A percentile compares a stretch with the other conserved stretches of the same genome.
These are phyloP conservation scores for Anthoscopus minutus DNA, from an alignment of 2,113 vertebrate genomes.

Conservation along the genomic window DNA sequence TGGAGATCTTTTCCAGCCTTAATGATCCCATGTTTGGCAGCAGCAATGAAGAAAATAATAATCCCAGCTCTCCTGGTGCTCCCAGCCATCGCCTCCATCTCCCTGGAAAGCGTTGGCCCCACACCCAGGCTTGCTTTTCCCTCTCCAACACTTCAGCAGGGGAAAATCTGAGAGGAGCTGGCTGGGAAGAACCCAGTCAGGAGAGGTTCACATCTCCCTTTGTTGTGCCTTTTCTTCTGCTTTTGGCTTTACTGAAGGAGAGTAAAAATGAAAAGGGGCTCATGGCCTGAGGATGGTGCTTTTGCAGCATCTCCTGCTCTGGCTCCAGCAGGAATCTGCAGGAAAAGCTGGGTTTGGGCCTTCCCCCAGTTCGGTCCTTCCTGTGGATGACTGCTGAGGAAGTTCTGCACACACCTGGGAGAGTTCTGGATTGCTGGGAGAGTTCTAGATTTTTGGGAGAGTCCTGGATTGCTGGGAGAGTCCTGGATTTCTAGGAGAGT, in stretches of 20 bases:
- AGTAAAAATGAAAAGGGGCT: neutral
- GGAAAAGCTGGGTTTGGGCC: neutral
- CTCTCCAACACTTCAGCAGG: neutral
- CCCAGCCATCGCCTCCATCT: neutral
- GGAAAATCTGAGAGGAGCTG: neutral
- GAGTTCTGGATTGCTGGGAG: too few relatives aligned
- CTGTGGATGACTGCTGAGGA: neutral
- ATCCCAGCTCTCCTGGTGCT: neutral
- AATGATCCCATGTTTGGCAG: neutral
- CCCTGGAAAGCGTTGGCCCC: rapidly evolving
- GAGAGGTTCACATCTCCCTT: neutral
- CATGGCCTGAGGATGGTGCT: rapidly evolving
- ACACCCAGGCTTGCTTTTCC: neutral
- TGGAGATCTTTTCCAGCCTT: neutral
- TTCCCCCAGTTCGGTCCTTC: rapidly evolving
- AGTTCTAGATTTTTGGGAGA: too few relatives aligned
- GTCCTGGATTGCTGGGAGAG: too few relatives aligned
- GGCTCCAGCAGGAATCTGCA: neutral
- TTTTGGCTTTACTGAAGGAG: neutral
- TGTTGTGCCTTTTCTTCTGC: neutral
- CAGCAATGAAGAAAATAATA: neutral
- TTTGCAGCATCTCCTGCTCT: neutral
- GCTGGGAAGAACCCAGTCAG: neutral
- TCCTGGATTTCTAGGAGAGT: too few relatives aligned
- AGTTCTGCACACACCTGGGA: neutral